Percentiles rank a stretch among this genome's conserved stretches.
These are phyloP conservation scores for Leptura quadrifasciata DNA, from an alignment of 2,888 invertebrate genomes.

Conservation along the genomic window DNA sequence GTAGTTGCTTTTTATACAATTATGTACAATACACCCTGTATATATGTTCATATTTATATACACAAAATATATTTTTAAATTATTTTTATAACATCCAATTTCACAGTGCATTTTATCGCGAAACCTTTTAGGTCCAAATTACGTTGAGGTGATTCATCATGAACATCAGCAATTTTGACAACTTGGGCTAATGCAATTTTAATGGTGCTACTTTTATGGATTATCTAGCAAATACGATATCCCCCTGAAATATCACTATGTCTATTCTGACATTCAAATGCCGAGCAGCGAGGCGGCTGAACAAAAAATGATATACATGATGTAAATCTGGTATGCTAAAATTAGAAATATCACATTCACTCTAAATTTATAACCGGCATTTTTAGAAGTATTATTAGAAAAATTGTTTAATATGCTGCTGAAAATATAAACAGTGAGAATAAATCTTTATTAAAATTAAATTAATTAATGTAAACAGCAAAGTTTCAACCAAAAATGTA, in stretches of 20 bases:
- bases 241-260: constrained; percentile 12
- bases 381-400: too few relatives aligned
- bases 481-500: too few relatives aligned
- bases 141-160: constrained; percentile 29
- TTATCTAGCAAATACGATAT: constrained; percentile 5
- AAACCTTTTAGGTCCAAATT: neutral
- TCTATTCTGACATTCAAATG: constrained; percentile 25
- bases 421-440: neutral
- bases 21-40: too few relatives aligned
- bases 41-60: too few relatives aligned
- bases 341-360: neutral
- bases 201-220: constrained; percentile 32
- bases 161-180: constrained; percentile 23
- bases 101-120: neutral
- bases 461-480: too few relatives aligned
- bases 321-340: constrained; percentile 8
- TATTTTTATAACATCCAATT: neutral
- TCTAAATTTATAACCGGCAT: too few relatives aligned
- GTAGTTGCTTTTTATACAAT: too few relatives aligned
- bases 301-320: constrained; percentile 19
- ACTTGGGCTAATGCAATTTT: constrained; percentile 42
- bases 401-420: too few relatives aligned
- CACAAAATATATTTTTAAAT: neutral
- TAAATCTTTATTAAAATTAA: neutral
- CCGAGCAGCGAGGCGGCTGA: neutral